Percentiles rank a stretch among this genome's conserved stretches.
Evolutionary conservation across 1,140 invertebrate species (phyloP).

Genomic region (Drosophila simulans): DNA sequence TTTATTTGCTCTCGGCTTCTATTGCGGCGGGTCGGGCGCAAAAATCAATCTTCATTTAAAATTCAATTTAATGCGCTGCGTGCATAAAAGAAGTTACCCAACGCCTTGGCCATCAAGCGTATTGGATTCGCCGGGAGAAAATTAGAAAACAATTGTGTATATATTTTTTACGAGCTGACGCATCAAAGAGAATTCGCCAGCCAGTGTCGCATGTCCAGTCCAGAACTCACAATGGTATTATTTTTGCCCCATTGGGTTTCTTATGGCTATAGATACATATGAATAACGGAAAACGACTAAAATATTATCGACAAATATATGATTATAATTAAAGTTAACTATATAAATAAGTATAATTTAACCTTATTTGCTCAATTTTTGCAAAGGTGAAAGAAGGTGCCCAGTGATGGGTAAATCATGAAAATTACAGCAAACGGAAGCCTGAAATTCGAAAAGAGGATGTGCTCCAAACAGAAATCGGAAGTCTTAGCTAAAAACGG

Average conservation of each 20-base stretch:
- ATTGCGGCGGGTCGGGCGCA: slow-evolving; percentile 40
- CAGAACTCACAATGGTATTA: slow-evolving; percentile 9
- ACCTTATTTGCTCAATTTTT: background rate
- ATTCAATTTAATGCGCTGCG: slow-evolving; percentile 73
- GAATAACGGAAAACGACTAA: too few relatives aligned
- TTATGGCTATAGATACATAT: too few relatives aligned
- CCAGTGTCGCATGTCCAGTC: slow-evolving; percentile 37
- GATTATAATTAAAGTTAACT: too few relatives aligned
- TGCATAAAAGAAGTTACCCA: slow-evolving; percentile 58
- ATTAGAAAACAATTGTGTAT: slow-evolving; percentile 45
- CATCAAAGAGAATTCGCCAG: slow-evolving; percentile 49
- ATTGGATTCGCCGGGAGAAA: slow-evolving; percentile 50
- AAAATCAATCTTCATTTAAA: slow-evolving; percentile 82
- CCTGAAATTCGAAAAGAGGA: slow-evolving; percentile 51
- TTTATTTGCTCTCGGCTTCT: slow-evolving; percentile 4
- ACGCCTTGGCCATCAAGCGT: slow-evolving; percentile 48
- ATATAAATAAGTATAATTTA: too few relatives aligned
- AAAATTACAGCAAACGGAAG: slow-evolving; percentile 66
- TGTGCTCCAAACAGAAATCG: slow-evolving; percentile 52
- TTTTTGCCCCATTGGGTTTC: too few relatives aligned
- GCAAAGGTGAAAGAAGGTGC: background rate
- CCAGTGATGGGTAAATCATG: slow-evolving; percentile 51
- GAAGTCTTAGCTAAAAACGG: slow-evolving; percentile 72
- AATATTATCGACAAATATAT: too few relatives aligned
- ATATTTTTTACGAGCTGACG: slow-evolving; percentile 34